Evolutionary conservation across 2,888 invertebrate species (phyloP).

Genomic region (Diaphora mendica): DNA sequence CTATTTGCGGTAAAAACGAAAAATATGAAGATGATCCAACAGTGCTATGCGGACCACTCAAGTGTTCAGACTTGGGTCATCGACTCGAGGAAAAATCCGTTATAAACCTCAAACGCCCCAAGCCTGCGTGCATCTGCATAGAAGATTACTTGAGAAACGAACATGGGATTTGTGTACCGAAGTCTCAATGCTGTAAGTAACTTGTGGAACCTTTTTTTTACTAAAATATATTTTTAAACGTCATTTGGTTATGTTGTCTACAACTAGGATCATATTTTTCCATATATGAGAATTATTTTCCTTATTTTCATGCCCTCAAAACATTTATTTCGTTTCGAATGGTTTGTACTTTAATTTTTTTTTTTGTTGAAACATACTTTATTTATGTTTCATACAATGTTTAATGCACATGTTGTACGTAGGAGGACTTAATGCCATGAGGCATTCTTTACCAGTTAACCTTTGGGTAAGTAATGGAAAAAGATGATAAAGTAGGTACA

Average conservation of each 20-base stretch:
- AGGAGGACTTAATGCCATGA: no score
- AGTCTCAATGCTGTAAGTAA: conserved; percentile 15
- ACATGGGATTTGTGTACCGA: conserved; percentile 8
- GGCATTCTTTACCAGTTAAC: no score
- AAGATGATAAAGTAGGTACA: no score
- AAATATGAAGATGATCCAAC: conserved; percentile 41
- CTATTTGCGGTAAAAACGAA: conserved; percentile 42
- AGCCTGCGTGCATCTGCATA: conserved; percentile 38
- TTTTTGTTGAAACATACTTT: neutral
- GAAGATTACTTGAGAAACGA: conserved; percentile 33
- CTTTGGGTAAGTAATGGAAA: no score
- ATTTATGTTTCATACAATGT: no score
- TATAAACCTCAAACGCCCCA: neutral
- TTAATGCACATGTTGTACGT: no score
- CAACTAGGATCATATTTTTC: neutral
- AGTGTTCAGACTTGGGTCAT: conserved; percentile 23
- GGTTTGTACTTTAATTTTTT: neutral
- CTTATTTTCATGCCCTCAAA: neutral
- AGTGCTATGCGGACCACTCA: conserved; percentile 7
- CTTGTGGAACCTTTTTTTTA: no score
- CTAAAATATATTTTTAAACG: no score
- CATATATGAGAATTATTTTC: neutral
- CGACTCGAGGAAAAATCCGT: conserved; percentile 10
- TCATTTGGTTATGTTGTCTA: no score
- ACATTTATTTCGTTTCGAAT: neutral